Evolutionary conservation across 2,888 invertebrate genomes (phyloP).

Genomic region (Phragmatobia fuliginosa): DNA sequence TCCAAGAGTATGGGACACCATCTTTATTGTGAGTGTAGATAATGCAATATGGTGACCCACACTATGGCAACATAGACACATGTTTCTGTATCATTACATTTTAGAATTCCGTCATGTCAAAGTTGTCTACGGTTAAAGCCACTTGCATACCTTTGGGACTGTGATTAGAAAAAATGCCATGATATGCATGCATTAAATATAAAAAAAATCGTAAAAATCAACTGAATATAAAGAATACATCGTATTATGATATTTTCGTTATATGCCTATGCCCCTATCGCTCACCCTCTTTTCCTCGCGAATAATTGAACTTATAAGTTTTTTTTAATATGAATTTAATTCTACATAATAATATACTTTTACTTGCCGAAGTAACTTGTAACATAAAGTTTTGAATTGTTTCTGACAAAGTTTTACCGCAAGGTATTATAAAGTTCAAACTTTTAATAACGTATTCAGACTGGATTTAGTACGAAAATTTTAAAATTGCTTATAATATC

Average conservation of each 20-base stretch:
- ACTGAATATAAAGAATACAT: too few relatives aligned
- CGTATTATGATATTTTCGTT: neutral
- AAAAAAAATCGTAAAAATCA: too few relatives aligned
- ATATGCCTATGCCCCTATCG: neutral
- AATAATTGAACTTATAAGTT: neutral
- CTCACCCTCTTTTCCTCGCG: neutral
- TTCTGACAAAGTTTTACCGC: constrained; percentile 12
- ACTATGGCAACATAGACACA: too few relatives aligned
- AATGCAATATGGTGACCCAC: too few relatives aligned
- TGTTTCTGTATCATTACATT: too few relatives aligned
- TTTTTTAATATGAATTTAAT: neutral
- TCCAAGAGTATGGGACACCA: too few relatives aligned
- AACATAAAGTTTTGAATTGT: neutral
- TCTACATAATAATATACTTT: neutral
- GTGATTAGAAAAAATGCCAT: too few relatives aligned
- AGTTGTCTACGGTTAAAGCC: too few relatives aligned
- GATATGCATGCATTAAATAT: too few relatives aligned
- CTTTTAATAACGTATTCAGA: constrained; percentile 5
- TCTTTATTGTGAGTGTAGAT: too few relatives aligned
- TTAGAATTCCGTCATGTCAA: too few relatives aligned
- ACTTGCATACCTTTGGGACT: neutral
- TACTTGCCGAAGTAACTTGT: neutral
- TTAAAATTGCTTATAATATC: neutral
- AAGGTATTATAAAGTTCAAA: constrained; percentile 26
- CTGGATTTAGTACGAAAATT: neutral